phyloP scores from a whole-genome alignment of 1,140 invertebrate species.

The Andricus grossulariae region DNA sequence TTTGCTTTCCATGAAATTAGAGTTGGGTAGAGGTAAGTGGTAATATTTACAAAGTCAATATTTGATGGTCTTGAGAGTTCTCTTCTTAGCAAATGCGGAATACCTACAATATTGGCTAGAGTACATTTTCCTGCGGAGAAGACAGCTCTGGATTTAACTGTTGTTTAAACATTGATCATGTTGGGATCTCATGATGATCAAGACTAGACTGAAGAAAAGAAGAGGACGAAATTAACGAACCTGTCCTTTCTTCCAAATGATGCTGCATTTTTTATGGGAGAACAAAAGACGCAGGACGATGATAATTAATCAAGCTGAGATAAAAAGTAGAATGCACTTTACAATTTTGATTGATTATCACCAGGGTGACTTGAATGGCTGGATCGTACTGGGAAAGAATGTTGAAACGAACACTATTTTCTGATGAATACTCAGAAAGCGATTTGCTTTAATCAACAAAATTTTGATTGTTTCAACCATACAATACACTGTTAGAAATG shows the following conservation, averaged over 20 bases:
- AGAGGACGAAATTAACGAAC: constrained; percentile 21
- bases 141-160: not conserved
- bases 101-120: constrained; percentile 9
- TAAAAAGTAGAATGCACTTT: not conserved
- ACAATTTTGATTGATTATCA: not conserved
- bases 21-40: constrained; percentile 2
- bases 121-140: not conserved
- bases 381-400: no score
- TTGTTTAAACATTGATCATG: constrained; percentile 5
- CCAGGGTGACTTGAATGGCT: no score
- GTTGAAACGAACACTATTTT: no score
- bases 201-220: not conserved
- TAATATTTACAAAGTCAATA: constrained; percentile 4
- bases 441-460: no score
- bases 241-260: constrained; percentile 21
- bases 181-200: not conserved
- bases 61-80: constrained; percentile 22
- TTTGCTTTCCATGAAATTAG: constrained; percentile 15
- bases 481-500: no score
- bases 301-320: constrained; percentile 19
- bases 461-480: no score
- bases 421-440: no score
- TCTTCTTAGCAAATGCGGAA: not conserved
- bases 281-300: not conserved
- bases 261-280: constrained; percentile 18